Conservation (phyloP, 2,888 invertebrate genomes). For the Agelastica alni region DNA sequence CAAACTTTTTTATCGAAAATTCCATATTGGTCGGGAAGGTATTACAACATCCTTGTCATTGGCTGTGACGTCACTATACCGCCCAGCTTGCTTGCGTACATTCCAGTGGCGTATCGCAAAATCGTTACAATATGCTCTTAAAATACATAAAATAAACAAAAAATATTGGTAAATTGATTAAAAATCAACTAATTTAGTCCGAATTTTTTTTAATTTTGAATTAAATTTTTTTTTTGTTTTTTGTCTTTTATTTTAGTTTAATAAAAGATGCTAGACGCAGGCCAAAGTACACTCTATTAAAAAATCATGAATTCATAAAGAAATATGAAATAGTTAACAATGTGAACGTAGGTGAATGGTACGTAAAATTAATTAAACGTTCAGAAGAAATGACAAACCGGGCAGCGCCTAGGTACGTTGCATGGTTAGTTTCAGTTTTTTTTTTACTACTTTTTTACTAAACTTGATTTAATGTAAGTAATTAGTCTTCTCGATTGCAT, state of each 20-base stretch:
- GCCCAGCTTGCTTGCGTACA: too few species aligned
- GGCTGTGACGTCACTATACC: too few species aligned
- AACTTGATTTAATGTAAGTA: slow-evolving; percentile 10
- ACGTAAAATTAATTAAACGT: slow-evolving; percentile 65
- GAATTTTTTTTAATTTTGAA: background rate
- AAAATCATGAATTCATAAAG: slow-evolving; percentile 87
- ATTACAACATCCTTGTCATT: too few species aligned
- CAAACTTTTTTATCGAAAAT: too few species aligned
- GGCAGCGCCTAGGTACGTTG: slow-evolving; percentile 59
- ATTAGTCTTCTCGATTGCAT: too few species aligned
- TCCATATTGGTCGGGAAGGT: too few species aligned
- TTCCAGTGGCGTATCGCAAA: too few species aligned
- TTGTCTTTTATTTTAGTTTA: slow-evolving; percentile 65
- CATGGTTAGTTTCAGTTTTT: slow-evolving; percentile 58
- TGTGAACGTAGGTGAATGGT: slow-evolving; percentile 84
- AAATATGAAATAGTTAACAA: slow-evolving; percentile 70
- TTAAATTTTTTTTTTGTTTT: too few species aligned
- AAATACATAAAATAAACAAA: too few species aligned
- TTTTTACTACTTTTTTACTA: slow-evolving; percentile 28
- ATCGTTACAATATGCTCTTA: too few species aligned
- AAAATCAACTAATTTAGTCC: background rate
- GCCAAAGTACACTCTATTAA: slow-evolving; percentile 90
- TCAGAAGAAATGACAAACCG: slow-evolving; percentile 52
- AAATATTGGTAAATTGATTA: background rate
- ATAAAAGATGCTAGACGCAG: slow-evolving; percentile 91